These are phyloP conservation scores for Bombylius discolor DNA, from an alignment of 2,888 invertebrate species.

Conservation along the genomic window DNA sequence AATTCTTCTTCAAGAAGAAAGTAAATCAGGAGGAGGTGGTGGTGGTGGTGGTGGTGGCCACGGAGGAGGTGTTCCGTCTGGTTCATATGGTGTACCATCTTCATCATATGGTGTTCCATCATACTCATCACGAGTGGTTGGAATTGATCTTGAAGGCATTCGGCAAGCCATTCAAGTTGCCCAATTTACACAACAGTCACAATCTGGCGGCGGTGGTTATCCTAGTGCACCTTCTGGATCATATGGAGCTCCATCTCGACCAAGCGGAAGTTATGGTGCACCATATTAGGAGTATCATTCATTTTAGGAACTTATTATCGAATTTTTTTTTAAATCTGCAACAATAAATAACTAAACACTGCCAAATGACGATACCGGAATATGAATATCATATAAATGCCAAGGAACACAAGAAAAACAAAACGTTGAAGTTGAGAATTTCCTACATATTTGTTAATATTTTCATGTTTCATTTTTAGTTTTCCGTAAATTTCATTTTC, in stretches of 20 bases:
- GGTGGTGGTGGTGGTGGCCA: constrained; percentile 38
- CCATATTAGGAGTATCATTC: constrained; percentile 11
- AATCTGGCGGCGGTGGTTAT: constrained; percentile 38
- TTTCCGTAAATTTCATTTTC: background rate
- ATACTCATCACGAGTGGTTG: constrained; percentile 52
- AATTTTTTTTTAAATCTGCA: background rate
- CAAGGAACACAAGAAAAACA: constrained; percentile 1
- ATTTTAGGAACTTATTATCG: background rate
- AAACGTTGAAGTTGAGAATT: constrained; percentile 11
- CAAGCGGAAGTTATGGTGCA: constrained; percentile 57
- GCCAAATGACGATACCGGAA: constrained; percentile 2
- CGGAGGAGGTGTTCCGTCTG: constrained; percentile 41
- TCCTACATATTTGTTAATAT: background rate
- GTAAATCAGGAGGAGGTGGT: constrained; percentile 43
- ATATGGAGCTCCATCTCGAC: constrained; percentile 47
- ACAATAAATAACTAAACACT: constrained; percentile 9
- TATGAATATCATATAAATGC: background rate
- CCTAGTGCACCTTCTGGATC: constrained; percentile 44
- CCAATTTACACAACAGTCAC: constrained; percentile 59
- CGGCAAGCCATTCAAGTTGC: constrained; percentile 81
- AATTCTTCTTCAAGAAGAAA: constrained; percentile 71
- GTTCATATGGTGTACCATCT: constrained; percentile 55
- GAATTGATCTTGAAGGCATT: constrained; percentile 73
- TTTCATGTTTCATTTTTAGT: background rate
- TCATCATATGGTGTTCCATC: constrained; percentile 49